Base-by-base conservation (phyloP, 1,140 invertebrate species). In the Heliothis subflexa region DNA sequence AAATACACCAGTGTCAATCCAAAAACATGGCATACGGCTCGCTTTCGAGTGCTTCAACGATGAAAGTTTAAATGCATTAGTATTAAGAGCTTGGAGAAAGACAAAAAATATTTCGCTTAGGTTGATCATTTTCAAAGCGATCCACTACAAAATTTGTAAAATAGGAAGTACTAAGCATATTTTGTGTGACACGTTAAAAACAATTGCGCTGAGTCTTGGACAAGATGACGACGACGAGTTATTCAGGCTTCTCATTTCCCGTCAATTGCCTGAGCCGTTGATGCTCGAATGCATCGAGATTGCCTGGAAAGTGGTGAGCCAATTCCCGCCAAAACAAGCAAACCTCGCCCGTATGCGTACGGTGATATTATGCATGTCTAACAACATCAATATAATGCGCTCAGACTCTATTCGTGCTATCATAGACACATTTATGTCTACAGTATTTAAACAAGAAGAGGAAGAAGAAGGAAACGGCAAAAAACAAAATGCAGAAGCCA, bases 21-120 rank as follows among this genome's bases (percentile, higher is more conserved):
- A 91, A 79, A 92, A 92, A 76, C 90, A 91, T 76, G 88, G 87
- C 9, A 72, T 93, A 18, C 83, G 90, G 7, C 79, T 89, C 49
- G 90, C 90, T 40, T 93, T 91, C 62, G 21, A 85, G 68, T 86
- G 83, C 62, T 91, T 86, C 45, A 78, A 57, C 52, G 55, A 47
- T n/a, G 83, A 87, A 33, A 61, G 86, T 28, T 83, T 91, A 49
- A 87, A 81, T 21, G 83, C 81, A 18, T 62, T 91, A 5, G 52
- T 91, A 11, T 10, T 79, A 9, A 71, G 79, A 16, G 74, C 85
- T 68, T 93, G 91, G 91, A 83, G 83, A 21, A 89, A 81, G 33
- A 86, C 86, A 0, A 89, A 89, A 78, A 92, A 91, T 84, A 78
- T 89, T 9, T 91, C 90, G 10, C 47, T 92, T 14, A 82, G 91